A percentile compares a stretch with the other conserved stretches of the same genome.
Conservation (phyloP, 1,140 invertebrate genomes). For the Drosophila takahashii region DNA sequence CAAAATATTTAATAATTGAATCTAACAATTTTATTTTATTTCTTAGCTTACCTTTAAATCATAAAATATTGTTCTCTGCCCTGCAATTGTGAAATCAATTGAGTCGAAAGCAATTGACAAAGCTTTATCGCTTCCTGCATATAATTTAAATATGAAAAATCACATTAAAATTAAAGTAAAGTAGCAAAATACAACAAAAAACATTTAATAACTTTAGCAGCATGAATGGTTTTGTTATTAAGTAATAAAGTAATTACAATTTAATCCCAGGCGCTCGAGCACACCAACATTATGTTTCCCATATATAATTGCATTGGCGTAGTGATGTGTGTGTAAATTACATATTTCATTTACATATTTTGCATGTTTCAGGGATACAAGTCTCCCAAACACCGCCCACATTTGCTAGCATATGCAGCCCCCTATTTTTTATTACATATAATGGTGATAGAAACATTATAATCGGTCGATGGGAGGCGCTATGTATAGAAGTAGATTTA, state of each 20-base stretch:
- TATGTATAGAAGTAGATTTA: not conserved
- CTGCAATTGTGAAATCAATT: not conserved
- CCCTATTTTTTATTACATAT: not conserved
- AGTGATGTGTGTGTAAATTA: conserved; percentile 7
- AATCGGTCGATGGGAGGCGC: not conserved
- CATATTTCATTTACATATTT: conserved; percentile 52
- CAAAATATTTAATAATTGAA: no score
- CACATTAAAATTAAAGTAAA: conserved; percentile 55
- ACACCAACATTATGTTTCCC: conserved; percentile 16
- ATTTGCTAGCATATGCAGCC: conserved; percentile 7
- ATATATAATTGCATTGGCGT: conserved; percentile 8
- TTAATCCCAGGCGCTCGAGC: conserved; percentile 62
- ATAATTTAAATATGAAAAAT: conserved; percentile 49
- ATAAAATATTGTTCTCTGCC: no score
- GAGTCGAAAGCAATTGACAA: conserved; percentile 10
- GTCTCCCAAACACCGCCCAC: not conserved
- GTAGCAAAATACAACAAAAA: conserved; percentile 18
- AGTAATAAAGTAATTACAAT: conserved; percentile 80
- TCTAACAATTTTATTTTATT: no score
- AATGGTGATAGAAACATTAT: conserved; percentile 6
- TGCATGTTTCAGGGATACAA: conserved; percentile 1
- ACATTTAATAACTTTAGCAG: conserved; percentile 71
- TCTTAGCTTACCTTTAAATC: no score
- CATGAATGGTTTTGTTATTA: conserved; percentile 79
- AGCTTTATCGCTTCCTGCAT: conserved; percentile 20